A percentile compares a stretch with the other conserved stretches of the same genome.
Conservation (phyloP, 35 echinoderm and acorn worm genomes). For the Ophiothrix spiculata region DNA sequence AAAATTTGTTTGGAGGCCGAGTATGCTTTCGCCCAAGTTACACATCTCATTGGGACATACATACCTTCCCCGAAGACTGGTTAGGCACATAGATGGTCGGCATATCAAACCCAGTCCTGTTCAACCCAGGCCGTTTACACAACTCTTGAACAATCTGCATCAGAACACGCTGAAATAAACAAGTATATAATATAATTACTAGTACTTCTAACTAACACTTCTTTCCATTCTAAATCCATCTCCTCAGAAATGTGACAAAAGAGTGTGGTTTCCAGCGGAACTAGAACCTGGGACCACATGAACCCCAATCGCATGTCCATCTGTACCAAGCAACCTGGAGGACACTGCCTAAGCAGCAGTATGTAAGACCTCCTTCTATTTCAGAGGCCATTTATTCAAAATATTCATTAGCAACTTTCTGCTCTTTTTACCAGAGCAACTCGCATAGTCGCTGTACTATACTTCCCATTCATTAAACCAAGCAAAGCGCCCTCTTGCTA, state of each 20-base stretch:
- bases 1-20: no score
- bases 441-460: neutral
- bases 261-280: no score
- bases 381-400: no score
- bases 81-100: slow-evolving; percentile 92
- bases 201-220: neutral
- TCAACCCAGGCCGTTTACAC: slow-evolving; percentile 91
- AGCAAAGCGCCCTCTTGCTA: no score
- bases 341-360: neutral
- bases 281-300: no score
- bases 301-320: neutral
- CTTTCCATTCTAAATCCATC: neutral
- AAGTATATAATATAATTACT: neutral
- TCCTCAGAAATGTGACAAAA: no score
- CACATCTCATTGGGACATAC: neutral
- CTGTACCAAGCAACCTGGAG: neutral
- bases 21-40: neutral
- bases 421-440: no score
- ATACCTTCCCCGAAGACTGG: slow-evolving; percentile 76
- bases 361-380: neutral
- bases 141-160: slow-evolving; percentile 99
- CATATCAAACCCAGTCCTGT: slow-evolving; percentile 97
- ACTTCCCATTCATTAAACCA: no score
- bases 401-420: no score
- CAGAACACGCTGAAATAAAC: slow-evolving; percentile 69